Percentiles rank a stretch among this genome's conserved stretches.
phyloP scores from a whole-genome alignment of 1,140 invertebrate genomes.

The Lasioglossum baleicum region DNA sequence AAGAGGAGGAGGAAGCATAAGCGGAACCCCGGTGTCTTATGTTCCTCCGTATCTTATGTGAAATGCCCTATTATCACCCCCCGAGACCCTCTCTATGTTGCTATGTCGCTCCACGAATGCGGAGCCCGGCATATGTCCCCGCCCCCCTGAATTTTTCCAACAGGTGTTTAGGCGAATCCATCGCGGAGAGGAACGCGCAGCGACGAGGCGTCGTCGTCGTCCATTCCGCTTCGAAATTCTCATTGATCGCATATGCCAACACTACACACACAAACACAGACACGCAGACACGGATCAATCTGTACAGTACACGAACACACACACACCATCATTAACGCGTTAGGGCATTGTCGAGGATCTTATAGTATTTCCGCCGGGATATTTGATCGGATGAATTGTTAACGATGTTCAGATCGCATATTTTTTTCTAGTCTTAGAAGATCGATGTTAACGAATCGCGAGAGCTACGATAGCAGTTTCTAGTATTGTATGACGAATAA shows the following conservation, averaged over 20 bases:
- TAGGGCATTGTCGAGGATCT: conserved; percentile 12
- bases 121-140: conserved; percentile 39
- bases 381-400: neutral
- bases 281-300: neutral
- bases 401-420: neutral
- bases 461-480: conserved; percentile 14
- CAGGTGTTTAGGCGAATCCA: conserved; percentile 45
- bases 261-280: neutral
- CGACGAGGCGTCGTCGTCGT: conserved; percentile 11
- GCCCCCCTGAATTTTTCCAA: conserved; percentile 15
- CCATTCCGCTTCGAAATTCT: conserved; percentile 17
- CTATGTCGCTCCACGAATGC: conserved; percentile 65
- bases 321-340: neutral
- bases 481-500: conserved; percentile 59
- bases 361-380: neutral
- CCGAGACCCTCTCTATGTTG: conserved; percentile 2
- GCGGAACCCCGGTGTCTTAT: conserved; percentile 5
- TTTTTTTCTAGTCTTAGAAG: conserved; percentile 5
- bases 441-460: conserved; percentile 17
- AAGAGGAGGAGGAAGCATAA: conserved; percentile 79
- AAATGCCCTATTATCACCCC: conserved; percentile 36
- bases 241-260: conserved; percentile 16
- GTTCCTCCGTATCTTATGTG: conserved; percentile 45
- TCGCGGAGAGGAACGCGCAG: neutral
- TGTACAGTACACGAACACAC: conserved; percentile 1